Base-by-base conservation (phyloP, 1,140 invertebrate species). In the Platyura marginata region DNA sequence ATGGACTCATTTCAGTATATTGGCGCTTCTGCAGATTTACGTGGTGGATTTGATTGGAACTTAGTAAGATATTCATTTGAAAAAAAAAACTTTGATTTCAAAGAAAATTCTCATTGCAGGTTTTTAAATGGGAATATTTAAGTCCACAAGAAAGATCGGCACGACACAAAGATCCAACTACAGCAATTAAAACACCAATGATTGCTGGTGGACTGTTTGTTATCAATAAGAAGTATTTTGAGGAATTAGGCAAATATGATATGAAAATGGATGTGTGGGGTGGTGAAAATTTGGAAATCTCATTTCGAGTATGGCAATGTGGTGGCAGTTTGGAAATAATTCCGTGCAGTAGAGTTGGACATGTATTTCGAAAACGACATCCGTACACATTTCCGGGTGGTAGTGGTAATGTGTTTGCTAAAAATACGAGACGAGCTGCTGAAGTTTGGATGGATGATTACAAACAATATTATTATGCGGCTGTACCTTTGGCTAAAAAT, bases 1-100 rank as follows among this genome's bases (percentile, higher is more conserved):
- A 95, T 96, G 81, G 90, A 95, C 56, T 90, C 82, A n/a, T 96
- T 97, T 57, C 84, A 93, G 63, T 98, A 94, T 63, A 91, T 95
- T 44, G 88, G 83, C 6, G 89, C 85, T 11, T 91, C 84, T 21
- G 81, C 89, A 5, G 83, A 93, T 64, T 66, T 93, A 22, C 72
- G 89, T 46, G 84, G 90, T 41, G 91, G 91, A 13, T 98, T 98
- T 63, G 92, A 97, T 65, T 98, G 93, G 93, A 96, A 94, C 66
- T 68, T 97, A 22, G 92, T 93, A 22, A 3, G 38, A 9, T 21
- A 18, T 34, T 6, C 32, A 42, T 21, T 11, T 18, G 23, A 25
- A 18, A 18, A 40, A 19, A 10, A 21, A 32, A 21, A 44, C n/a
- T 3, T 43, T 22, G 36, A 44, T 25, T 15, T 21, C 15, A 29